Evolutionary conservation across 2,888 invertebrate species (phyloP), one percentile per base, ranked within the genome.

Genomic region (Lampropteryx suffumata): DNA sequence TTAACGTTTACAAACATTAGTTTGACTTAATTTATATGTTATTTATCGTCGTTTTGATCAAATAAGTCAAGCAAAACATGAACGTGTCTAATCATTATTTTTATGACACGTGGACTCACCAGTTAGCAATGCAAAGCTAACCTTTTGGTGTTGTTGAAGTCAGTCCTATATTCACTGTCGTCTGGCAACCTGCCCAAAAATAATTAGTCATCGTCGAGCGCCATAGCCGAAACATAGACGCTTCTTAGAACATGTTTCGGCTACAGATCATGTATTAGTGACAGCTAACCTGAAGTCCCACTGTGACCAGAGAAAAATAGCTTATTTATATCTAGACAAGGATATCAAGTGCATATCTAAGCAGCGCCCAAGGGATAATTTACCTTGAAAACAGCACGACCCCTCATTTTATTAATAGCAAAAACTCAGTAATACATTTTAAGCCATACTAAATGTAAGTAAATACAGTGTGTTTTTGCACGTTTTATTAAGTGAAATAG

Each of bases 151-250:
- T 62, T 66, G 66, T 67, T 67, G 39, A 48, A 43, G 46, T 30
- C 37, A 51, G 61, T 51, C 61, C 61, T 61, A 59, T 59, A 61
- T 61, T 54, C 50, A 36, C 71, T 77, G 79, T 71, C 74, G 59
- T 52, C 73, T 86, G 87, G 87, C 85, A 76, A 50, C 55, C 30
- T 74, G 84, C 87, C 87, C 76, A 73, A 81, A 84, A 82, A 82
- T 86, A 83, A 84, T 87, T 86, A 85, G 84, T 85, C 84, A 84
- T 78, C 80, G 67, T 73, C 64, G 63, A 62, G 65, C 66, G 64
- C 71, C 69, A 71, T 69, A 73, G 68, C 70, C 69, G 74, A 79
- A 77, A 72, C 69, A 74, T 73, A 73, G 64, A 69, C 52, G 61
- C 54, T 79, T 79, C 78, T 71, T 17, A 67, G 77, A 81, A 82